Conservation (phyloP, 2,797 vertebrate species). For the Pipistrellus kuhlii region DNA sequence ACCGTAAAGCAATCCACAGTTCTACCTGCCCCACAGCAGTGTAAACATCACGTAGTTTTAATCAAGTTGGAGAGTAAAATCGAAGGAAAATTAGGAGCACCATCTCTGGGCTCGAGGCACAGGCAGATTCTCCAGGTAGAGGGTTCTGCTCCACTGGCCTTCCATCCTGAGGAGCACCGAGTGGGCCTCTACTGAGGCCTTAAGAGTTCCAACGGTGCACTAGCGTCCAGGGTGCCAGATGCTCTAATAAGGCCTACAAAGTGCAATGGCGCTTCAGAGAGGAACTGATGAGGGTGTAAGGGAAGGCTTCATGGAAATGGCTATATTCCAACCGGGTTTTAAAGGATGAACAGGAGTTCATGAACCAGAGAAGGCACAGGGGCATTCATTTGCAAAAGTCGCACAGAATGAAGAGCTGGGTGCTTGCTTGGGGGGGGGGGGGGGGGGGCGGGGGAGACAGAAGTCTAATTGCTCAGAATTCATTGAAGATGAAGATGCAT, state of each 20-base stretch:
- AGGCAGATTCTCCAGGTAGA: background rate
- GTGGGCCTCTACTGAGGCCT: background rate
- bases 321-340: background rate
- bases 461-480: background rate
- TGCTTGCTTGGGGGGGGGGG: no score
- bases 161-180: background rate
- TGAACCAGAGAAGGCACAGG: background rate
- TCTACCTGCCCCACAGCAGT: background rate
- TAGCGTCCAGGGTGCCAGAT: background rate
- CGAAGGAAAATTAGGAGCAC: background rate
- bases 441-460: no score
- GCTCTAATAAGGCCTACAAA: background rate
- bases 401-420: background rate
- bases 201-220: background rate
- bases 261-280: background rate
- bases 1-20: slow-evolving; percentile 44
- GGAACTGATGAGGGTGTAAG: background rate
- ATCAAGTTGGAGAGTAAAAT: slow-evolving; percentile 42
- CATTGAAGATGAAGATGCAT: background rate
- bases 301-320: background rate
- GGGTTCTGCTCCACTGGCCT: background rate
- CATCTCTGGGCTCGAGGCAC: background rate
- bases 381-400: background rate
- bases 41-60: slow-evolving; percentile 40
- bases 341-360: slow-evolving; percentile 3